Conservation (phyloP, 1,140 invertebrate genomes). For the Zaprionus inermis region DNA sequence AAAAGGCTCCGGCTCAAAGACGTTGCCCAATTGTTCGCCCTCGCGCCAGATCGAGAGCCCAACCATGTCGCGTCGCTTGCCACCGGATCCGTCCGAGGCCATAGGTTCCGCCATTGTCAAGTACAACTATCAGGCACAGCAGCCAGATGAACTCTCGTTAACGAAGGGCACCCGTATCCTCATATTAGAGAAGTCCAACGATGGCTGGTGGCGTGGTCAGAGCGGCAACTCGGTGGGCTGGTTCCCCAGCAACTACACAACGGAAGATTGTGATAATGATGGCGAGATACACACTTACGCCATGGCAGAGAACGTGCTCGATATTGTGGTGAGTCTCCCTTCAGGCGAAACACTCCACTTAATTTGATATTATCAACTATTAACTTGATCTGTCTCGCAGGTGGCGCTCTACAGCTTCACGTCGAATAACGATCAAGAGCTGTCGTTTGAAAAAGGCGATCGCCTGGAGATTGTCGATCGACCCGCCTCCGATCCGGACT, state of each 20-base stretch:
- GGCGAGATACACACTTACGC: slow-evolving; percentile 95
- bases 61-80: slow-evolving; percentile 89
- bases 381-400: slow-evolving; percentile 59
- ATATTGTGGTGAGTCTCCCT: slow-evolving; percentile 91
- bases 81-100: slow-evolving; percentile 93
- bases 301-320: slow-evolving; percentile 95
- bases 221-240: slow-evolving; percentile 92
- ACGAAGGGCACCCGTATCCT: slow-evolving; percentile 95
- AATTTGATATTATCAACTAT: not conserved
- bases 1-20: slow-evolving; percentile 93
- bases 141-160: slow-evolving; percentile 97
- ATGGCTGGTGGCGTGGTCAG: slow-evolving; percentile 99
- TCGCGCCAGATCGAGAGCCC: slow-evolving; percentile 91
- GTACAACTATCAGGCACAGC: slow-evolving; percentile 99
- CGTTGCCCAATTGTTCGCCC: slow-evolving; percentile 92
- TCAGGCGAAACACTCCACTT: not conserved
- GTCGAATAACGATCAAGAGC: slow-evolving; percentile 97
- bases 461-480: slow-evolving; percentile 97
- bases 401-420: slow-evolving; percentile 96
- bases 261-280: slow-evolving; percentile 94
- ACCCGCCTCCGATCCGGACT: slow-evolving; percentile 98
- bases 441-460: slow-evolving; percentile 98
- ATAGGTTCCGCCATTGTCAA: slow-evolving; percentile 97
- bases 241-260: slow-evolving; percentile 99
- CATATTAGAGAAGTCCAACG: slow-evolving; percentile 99